Percentiles rank a stretch among this genome's conserved stretches.
Conservation (phyloP, 2,888 invertebrate genomes). For the Parnassius mnemosyne region DNA sequence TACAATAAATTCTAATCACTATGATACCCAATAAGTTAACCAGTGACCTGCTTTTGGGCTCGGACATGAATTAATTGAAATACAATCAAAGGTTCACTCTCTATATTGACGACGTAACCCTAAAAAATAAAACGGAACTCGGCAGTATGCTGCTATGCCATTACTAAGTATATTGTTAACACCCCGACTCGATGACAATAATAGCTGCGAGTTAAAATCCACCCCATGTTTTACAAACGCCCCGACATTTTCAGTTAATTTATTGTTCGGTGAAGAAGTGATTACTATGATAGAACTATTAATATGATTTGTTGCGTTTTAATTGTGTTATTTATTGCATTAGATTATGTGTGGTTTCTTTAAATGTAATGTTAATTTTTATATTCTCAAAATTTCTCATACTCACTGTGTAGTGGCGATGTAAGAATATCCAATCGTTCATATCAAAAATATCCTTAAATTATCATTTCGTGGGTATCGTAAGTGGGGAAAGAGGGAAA, state of each 20-base stretch:
- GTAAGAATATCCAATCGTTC: too few relatives aligned
- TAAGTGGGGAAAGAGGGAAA: too few relatives aligned
- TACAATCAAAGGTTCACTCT: background rate
- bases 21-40: too few relatives aligned
- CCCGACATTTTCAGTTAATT: slow-evolving; percentile 6
- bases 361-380: too few relatives aligned
- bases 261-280: slow-evolving; percentile 5
- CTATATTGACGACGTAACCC: slow-evolving; percentile 7
- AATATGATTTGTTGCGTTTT: slow-evolving; percentile 16
- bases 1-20: too few relatives aligned
- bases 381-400: too few relatives aligned
- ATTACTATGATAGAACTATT: background rate
- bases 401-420: too few relatives aligned
- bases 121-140: slow-evolving; percentile 3
- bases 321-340: slow-evolving; percentile 8
- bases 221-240: slow-evolving; percentile 1
- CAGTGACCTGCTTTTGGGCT: too few relatives aligned
- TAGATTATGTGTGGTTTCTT: background rate
- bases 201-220: slow-evolving; percentile 9
- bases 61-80: too few relatives aligned
- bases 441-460: too few relatives aligned
- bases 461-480: too few relatives aligned
- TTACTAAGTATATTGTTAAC: slow-evolving; percentile 60
- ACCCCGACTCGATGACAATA: slow-evolving; percentile 33
- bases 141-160: slow-evolving; percentile 42